These are phyloP conservation scores for Urocynchramus pylzowi DNA, from an alignment of 2,113 vertebrate species.

Conservation along the genomic window DNA sequence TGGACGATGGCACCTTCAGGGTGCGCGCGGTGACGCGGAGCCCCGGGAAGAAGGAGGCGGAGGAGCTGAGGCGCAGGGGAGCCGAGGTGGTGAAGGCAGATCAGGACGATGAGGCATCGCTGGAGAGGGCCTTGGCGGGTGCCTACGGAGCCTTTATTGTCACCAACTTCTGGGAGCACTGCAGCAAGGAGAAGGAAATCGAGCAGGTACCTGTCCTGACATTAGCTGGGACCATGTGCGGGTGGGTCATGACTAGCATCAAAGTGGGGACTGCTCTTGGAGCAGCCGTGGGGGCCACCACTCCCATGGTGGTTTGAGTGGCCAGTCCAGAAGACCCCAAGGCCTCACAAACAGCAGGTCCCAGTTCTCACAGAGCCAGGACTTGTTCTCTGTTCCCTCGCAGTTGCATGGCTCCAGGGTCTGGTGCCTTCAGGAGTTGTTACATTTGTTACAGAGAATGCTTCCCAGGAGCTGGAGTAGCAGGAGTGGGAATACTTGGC, in stretches of 20 bases:
- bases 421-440: background rate
- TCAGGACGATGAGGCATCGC: conserved; percentile 43
- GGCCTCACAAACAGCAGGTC: background rate
- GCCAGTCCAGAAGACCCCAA: background rate
- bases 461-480: background rate
- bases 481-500: background rate
- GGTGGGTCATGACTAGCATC: rapidly evolving
- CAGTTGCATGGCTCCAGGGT: background rate
- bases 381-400: rapidly evolving
- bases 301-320: background rate
- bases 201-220: conserved; percentile 32
- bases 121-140: conserved; percentile 53
- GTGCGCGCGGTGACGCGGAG: conserved; percentile 58
- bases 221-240: rapidly evolving
- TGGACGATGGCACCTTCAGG: conserved; percentile 59
- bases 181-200: conserved; percentile 67
- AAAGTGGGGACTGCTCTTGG: background rate
- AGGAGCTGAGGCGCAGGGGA: conserved; percentile 40
- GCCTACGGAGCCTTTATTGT: conserved; percentile 65
- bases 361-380: background rate
- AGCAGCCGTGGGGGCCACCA: background rate
- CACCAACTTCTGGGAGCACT: conserved; percentile 73
- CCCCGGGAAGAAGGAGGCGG: conserved; percentile 11
- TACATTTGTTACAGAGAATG: rapidly evolving
- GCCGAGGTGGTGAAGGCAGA: conserved; percentile 67